phyloP scores from a whole-genome alignment of 2,888 invertebrate species.

The Apodemia zela region DNA sequence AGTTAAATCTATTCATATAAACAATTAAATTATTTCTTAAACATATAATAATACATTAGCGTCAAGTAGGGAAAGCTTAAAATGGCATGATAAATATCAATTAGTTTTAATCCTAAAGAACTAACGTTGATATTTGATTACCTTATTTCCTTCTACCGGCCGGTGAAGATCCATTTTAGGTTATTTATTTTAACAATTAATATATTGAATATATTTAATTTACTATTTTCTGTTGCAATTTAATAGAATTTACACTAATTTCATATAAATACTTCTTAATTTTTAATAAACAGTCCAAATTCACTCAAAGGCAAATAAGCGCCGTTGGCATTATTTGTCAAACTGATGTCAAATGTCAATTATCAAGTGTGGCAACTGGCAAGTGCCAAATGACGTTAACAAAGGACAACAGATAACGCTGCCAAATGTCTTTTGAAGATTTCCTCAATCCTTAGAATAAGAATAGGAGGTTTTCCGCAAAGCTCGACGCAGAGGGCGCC shows the following conservation, averaged over 20 bases:
- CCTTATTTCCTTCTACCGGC: constrained; percentile 74
- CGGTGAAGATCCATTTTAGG: constrained; percentile 67
- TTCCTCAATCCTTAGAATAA: too few species aligned
- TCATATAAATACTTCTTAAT: background rate
- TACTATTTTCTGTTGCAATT: constrained; percentile 34
- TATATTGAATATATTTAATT: constrained; percentile 20
- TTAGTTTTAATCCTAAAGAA: constrained; percentile 11
- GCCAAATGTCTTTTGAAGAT: too few species aligned
- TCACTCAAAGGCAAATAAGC: constrained; percentile 1
- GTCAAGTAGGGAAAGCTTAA: too few species aligned
- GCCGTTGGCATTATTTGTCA: constrained; percentile 35
- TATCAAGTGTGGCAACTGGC: background rate
- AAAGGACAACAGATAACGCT: too few species aligned
- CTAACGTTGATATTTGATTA: background rate
- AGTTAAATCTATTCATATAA: too few species aligned
- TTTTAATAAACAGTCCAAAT: constrained; percentile 1
- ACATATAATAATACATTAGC: background rate
- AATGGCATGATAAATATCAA: constrained; percentile 1
- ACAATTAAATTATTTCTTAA: background rate
- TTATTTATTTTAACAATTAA: constrained; percentile 25
- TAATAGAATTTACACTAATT: constrained; percentile 24
- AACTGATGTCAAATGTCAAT: background rate
- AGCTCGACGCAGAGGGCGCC: too few species aligned
- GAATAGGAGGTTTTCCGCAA: too few species aligned
- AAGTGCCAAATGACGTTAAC: background rate